Evolutionary conservation across 1,140 invertebrate species (phyloP).

Genomic region (Matsumurasca onukii): DNA sequence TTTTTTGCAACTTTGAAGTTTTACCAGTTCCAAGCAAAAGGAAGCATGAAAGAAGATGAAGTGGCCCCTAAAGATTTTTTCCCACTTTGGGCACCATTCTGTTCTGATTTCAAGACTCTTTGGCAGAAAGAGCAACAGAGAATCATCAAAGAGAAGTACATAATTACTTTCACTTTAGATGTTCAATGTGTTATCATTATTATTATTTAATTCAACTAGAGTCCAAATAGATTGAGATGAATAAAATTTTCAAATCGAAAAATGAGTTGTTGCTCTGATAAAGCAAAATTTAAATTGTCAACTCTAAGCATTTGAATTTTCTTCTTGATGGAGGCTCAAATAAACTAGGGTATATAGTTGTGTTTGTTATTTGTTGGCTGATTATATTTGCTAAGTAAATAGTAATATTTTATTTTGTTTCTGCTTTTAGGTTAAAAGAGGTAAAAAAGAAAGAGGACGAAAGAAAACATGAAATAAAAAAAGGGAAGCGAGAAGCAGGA

Average conservation of each 20-base stretch:
- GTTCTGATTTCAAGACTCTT: slow-evolving; percentile 92
- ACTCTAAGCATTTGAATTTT: too few species aligned
- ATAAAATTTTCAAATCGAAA: not conserved
- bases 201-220: slow-evolving; percentile 4
- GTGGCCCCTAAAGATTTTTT: slow-evolving; percentile 87
- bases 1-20: slow-evolving; percentile 82
- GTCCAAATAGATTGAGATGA: not conserved
- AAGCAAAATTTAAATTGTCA: too few species aligned
- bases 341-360: too few species aligned
- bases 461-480: slow-evolving; percentile 53
- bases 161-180: slow-evolving; percentile 6
- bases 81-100: slow-evolving; percentile 83
- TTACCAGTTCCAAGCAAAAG: slow-evolving; percentile 85
- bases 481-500: slow-evolving; percentile 40
- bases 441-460: slow-evolving; percentile 61
- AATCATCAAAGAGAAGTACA: slow-evolving; percentile 77
- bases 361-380: too few species aligned
- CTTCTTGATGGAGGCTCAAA: too few species aligned
- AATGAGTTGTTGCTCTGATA: too few species aligned
- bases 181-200: slow-evolving; percentile 28
- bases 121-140: slow-evolving; percentile 92
- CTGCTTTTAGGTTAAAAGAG: slow-evolving; percentile 60
- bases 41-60: slow-evolving; percentile 66
- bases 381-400: too few species aligned
- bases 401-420: too few species aligned